phyloP scores from a whole-genome alignment of 2,113 vertebrate species.

The Rhizomys pruinosus region DNA sequence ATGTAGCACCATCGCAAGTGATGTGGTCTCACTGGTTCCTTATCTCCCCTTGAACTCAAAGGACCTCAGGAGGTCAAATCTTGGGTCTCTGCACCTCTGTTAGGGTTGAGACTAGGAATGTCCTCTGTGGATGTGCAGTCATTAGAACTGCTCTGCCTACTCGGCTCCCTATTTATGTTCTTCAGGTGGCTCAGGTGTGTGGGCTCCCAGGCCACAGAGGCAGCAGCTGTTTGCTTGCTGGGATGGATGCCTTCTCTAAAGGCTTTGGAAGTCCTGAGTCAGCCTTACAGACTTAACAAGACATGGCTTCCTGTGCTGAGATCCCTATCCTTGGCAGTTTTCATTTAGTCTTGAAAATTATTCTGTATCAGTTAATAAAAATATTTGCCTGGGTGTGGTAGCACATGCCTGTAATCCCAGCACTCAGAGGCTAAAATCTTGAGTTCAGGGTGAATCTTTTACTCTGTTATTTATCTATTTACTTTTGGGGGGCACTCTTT shows the following conservation, averaged over 20 bases:
- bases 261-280: fast-evolving
- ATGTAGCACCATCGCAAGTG: fast-evolving
- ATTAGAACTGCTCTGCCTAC: fast-evolving
- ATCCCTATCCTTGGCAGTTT: fast-evolving
- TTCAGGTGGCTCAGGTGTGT: background rate
- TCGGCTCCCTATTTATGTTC: background rate
- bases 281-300: background rate
- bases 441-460: background rate
- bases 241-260: fast-evolving
- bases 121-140: background rate
- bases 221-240: too few species aligned
- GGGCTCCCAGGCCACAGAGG: background rate
- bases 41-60: background rate
- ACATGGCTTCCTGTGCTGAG: background rate
- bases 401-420: background rate
- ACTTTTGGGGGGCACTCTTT: too few species aligned
- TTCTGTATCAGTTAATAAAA: background rate
- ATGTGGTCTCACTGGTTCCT: background rate
- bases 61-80: background rate
- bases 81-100: background rate
- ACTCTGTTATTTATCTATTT: too few species aligned
- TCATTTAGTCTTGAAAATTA: background rate
- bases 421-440: background rate
- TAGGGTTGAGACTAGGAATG: fast-evolving
- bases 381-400: background rate